These are phyloP conservation scores for Callocephalon fimbriatum DNA, from an alignment of 2,113 vertebrate genomes.

Conservation along the genomic window DNA sequence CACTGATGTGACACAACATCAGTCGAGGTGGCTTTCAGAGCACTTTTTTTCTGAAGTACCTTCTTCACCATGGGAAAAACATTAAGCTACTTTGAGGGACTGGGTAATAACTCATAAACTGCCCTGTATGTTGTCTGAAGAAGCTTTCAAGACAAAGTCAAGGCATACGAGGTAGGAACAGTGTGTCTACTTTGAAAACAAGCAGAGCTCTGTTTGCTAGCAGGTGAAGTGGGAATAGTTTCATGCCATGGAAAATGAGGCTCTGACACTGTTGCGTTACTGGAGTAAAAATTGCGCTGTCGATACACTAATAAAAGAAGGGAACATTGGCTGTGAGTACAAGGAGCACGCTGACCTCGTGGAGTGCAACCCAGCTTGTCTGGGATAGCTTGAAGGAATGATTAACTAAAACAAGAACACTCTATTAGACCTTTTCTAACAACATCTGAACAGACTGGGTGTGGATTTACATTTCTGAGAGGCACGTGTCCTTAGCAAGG, in stretches of 20 bases:
- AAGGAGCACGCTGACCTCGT: conserved; percentile 32
- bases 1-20: neutral
- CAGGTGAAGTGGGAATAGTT: conserved; percentile 12
- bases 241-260: conserved; percentile 11
- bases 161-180: neutral
- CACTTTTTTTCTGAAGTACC: conserved; percentile 4
- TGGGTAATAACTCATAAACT: neutral
- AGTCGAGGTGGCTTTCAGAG: neutral
- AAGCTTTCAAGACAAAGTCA: neutral
- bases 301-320: neutral
- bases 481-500: neutral
- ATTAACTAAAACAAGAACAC: neutral
- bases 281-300: neutral
- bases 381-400: neutral
- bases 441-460: neutral
- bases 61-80: conserved; percentile 12
- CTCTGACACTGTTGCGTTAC: neutral
- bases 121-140: neutral
- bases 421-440: conserved; percentile 6
- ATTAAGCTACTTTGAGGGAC: neutral
- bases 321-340: neutral
- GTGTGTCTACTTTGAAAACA: neutral
- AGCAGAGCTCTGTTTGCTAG: neutral
- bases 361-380: neutral
- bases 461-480: neutral